Conservation (phyloP, 2,797 vertebrate species). For the Luscinia megarhynchos region DNA sequence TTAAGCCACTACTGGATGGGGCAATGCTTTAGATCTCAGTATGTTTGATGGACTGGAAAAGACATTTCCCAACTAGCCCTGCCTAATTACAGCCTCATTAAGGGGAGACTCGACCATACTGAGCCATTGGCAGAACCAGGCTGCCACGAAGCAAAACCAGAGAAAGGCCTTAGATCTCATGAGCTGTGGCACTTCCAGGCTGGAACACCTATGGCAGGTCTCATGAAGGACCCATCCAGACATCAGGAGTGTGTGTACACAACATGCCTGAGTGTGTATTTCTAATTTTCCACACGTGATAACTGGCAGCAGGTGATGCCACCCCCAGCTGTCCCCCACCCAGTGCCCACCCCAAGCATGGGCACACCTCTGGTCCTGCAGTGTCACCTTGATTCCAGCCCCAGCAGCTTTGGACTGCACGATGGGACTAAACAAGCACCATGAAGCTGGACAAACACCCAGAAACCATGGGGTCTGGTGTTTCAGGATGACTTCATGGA, state of each 20-base stretch:
- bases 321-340: not conserved
- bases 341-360: not conserved
- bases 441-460: not conserved
- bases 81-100: slow-evolving; percentile 41
- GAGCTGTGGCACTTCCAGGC: not conserved
- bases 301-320: not conserved
- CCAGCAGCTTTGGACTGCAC: not conserved
- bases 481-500: not conserved
- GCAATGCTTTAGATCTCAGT: not conserved
- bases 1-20: not conserved
- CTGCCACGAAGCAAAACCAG: not conserved
- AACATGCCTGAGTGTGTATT: accelerated
- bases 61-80: slow-evolving; percentile 3
- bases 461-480: not conserved
- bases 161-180: not conserved
- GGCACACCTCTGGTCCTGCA: not conserved
- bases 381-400: not conserved
- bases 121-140: not conserved
- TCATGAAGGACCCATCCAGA: not conserved
- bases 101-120: not conserved
- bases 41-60: not conserved
- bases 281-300: accelerated
- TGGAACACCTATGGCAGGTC: not conserved
- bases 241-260: accelerated
- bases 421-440: not conserved